Evolutionary conservation across 23 tunicate genomes (phyloP), one percentile per base, ranked within the genome.

Genomic region (Ciona savignyi): DNA sequence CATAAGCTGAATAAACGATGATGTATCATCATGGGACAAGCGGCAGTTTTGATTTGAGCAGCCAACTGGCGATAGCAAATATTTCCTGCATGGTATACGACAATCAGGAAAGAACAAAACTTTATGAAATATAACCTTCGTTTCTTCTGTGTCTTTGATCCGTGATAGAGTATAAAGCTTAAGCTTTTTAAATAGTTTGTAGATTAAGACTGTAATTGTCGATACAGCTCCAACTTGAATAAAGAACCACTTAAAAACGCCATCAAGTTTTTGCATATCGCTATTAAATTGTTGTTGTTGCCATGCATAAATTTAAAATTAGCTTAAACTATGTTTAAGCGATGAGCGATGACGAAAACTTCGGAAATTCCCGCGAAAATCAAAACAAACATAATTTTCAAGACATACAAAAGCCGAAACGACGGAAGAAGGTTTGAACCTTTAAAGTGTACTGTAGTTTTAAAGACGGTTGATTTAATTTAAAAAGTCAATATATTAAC

Each of bases 61-160:
- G n/a, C 97, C 97, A 85, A 82, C 70, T 3, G 89, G 73, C 23
- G 89, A 65, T 1, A 90, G 70, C 48, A 90, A 29, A 74, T 83
- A 78, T 0, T 69, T 70, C 26, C 68, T 62, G 51, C 97, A 90
- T 0, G 97, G 97, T 15, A 79, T 79, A 67, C 78, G 68, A 2
- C 65, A 62, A 67, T 83, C 89, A 0, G 97, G 97, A 83, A 90
- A 90, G 66, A 90, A 90, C n/a, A 90, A 68, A 42, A 90, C 97
- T 42, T 90, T 90, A 69, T 74, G 77, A 15, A 42, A 42, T 42
- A 42, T 42, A 42, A 6, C 56, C 9, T 42, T 42, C 9, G 56
- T 42, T 42, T 42, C 15, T 6, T 15, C 15, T 42, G 9, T 42
- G 56, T 42, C 56, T 42, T 9, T 15, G 9, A 6, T 9, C 56